Percentiles rank a stretch among this genome's conserved stretches.
Conservation (phyloP, 2,797 vertebrate genomes). For the Crossoptilon crossoptilon region DNA sequence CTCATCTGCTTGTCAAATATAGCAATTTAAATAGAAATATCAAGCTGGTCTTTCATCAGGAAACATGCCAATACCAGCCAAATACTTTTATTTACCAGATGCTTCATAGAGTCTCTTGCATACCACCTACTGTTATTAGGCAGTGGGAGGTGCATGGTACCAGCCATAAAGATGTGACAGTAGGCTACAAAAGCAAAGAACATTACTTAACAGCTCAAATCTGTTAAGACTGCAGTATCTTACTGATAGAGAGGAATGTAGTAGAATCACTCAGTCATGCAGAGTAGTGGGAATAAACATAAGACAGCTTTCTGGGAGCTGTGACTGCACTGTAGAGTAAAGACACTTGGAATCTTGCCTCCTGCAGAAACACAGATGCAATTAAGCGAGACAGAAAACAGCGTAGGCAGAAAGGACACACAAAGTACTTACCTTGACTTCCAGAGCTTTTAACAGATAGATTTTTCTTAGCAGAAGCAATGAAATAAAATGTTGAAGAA, state of each 20-base stretch:
- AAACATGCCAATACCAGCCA: neutral
- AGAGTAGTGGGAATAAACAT: neutral
- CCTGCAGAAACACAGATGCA: neutral
- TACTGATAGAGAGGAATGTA: neutral
- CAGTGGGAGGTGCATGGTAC: neutral
- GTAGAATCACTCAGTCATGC: neutral
- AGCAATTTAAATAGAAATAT: neutral
- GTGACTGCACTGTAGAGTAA: neutral
- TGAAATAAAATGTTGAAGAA: neutral
- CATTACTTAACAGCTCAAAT: accelerated
- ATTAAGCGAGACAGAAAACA: neutral
- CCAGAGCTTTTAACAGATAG: neutral
- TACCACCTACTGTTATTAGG: neutral
- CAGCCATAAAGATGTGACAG: neutral
- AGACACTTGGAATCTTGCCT: neutral
- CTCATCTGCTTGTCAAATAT: neutral
- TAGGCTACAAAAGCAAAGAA: neutral
- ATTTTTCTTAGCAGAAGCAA: neutral
- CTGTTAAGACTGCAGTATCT: neutral
- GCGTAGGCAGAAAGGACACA: neutral
- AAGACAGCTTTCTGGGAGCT: neutral
- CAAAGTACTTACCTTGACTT: neutral
- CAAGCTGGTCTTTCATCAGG: neutral
- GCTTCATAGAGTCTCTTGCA: neutral
- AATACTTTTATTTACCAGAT: neutral